A percentile compares a stretch with the other conserved stretches of the same genome.
Evolutionary conservation across 2,113 vertebrate genomes (phyloP).

Genomic region (Neogale vison): DNA sequence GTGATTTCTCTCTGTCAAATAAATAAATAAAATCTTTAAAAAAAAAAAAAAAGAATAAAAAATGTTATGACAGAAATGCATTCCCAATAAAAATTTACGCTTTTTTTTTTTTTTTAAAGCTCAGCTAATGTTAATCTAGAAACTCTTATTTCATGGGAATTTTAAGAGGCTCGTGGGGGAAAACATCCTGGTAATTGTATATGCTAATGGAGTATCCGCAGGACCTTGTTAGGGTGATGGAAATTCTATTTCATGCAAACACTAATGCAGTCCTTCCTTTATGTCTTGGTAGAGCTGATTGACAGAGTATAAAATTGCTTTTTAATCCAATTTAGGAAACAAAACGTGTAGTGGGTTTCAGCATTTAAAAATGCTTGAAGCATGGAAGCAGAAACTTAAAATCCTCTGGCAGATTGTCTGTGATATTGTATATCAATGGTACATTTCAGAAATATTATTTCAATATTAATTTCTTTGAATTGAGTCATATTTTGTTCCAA

Average conservation of each 20-base stretch:
- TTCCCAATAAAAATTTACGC: slow-evolving; percentile 30
- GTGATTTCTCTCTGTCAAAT: too few relatives aligned
- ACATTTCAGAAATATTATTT: slow-evolving; percentile 72
- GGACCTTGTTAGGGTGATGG: slow-evolving; percentile 49
- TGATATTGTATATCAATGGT: slow-evolving; percentile 62
- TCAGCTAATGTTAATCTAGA: slow-evolving; percentile 46
- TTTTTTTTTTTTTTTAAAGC: neutral
- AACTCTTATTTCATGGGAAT: slow-evolving; percentile 55
- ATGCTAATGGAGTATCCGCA: slow-evolving; percentile 32
- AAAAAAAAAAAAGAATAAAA: slow-evolving; percentile 14
- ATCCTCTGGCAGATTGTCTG: slow-evolving; percentile 51
- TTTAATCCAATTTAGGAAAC: slow-evolving; percentile 77
- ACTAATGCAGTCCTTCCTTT: neutral
- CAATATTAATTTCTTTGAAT: slow-evolving; percentile 63
- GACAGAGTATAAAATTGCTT: slow-evolving; percentile 78
- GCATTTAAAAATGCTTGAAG: slow-evolving; percentile 67
- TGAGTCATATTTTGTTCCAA: slow-evolving; percentile 68
- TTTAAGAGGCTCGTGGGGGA: slow-evolving; percentile 25
- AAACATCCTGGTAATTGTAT: slow-evolving; percentile 49
- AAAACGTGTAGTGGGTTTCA: slow-evolving; percentile 66
- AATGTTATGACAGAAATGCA: slow-evolving; percentile 50
- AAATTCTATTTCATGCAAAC: slow-evolving; percentile 61
- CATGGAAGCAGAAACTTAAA: slow-evolving; percentile 64
- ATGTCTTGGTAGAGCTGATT: slow-evolving; percentile 67
- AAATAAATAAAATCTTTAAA: too few relatives aligned